These are phyloP conservation scores for Steatornis caripensis DNA, from an alignment of 2,113 vertebrate species.

Conservation along the genomic window DNA sequence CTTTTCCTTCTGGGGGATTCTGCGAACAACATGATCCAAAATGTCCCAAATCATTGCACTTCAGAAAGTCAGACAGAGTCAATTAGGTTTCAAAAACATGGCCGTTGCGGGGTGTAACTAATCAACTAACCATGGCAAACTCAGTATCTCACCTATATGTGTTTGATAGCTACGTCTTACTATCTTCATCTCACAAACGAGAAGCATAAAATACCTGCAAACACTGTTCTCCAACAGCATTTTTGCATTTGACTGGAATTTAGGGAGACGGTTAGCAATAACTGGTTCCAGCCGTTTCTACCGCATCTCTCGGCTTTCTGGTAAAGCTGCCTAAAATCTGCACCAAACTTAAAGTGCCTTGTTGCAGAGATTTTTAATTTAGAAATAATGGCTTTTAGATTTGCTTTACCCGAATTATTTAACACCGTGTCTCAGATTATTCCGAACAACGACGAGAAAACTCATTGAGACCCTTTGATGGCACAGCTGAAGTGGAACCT, in stretches of 20 bases:
- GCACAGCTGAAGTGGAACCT: not conserved
- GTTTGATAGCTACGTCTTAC: not conserved
- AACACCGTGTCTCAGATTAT: not conserved
- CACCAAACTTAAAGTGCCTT: not conserved
- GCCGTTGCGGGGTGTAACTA: not conserved
- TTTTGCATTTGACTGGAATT: not conserved
- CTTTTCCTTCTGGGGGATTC: not conserved
- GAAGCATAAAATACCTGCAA: not conserved
- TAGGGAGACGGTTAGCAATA: not conserved
- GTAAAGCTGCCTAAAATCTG: not conserved
- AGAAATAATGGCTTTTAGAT: not conserved
- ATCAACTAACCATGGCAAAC: rapidly evolving
- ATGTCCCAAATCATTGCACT: not conserved
- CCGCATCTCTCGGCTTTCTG: not conserved
- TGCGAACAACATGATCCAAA: not conserved
- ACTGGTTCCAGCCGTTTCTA: not conserved
- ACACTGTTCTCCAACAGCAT: not conserved
- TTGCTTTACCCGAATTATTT: not conserved
- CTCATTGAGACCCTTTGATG: not conserved
- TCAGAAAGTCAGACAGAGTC: not conserved
- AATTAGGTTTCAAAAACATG: not conserved
- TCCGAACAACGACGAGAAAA: not conserved
- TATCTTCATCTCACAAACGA: not conserved
- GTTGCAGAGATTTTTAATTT: not conserved
- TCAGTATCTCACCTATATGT: not conserved